A percentile compares a stretch with the other conserved stretches of the same genome.
phyloP scores from a whole-genome alignment of 2,113 vertebrate species.

The Leiothrix lutea region DNA sequence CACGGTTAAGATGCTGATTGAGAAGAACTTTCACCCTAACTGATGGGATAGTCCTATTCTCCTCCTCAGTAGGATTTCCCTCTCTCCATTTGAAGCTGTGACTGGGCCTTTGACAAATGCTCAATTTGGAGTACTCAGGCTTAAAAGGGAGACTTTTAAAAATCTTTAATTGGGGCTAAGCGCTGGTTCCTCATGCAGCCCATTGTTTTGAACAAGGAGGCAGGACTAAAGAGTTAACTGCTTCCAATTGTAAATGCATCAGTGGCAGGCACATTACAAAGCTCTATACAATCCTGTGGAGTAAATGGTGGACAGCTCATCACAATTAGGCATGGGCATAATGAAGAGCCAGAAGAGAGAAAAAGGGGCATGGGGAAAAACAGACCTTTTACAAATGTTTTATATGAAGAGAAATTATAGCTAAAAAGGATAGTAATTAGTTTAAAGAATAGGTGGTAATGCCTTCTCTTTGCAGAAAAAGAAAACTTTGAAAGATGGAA shows the following conservation, averaged over 20 bases:
- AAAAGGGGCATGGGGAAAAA: constrained; percentile 67
- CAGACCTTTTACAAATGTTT: constrained; percentile 63
- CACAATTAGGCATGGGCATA: constrained; percentile 52
- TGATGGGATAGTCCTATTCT: constrained; percentile 30
- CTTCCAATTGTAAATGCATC: constrained; percentile 62
- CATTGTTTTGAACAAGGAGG: constrained; percentile 60
- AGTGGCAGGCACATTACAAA: constrained; percentile 50
- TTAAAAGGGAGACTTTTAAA: constrained; percentile 58
- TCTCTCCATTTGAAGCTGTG: constrained; percentile 27
- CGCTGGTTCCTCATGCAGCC: neutral
- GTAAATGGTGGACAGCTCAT: constrained; percentile 64
- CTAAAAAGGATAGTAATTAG: constrained; percentile 65
- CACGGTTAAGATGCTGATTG: neutral
- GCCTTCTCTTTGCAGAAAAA: constrained; percentile 24
- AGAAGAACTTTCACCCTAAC: constrained; percentile 16
- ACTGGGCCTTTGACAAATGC: constrained; percentile 46
- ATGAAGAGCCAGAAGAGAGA: constrained; percentile 50
- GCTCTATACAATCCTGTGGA: constrained; percentile 53
- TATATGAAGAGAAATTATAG: constrained; percentile 54
- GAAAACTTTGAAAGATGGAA: constrained; percentile 33
- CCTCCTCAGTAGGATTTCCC: constrained; percentile 32
- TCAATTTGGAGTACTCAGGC: constrained; percentile 47
- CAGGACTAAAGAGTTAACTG: constrained; percentile 62
- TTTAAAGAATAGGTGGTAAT: constrained; percentile 51
- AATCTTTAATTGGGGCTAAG: constrained; percentile 61